Conservation (phyloP, 2,797 vertebrate species). For the Gymnocypris eckloni region DNA sequence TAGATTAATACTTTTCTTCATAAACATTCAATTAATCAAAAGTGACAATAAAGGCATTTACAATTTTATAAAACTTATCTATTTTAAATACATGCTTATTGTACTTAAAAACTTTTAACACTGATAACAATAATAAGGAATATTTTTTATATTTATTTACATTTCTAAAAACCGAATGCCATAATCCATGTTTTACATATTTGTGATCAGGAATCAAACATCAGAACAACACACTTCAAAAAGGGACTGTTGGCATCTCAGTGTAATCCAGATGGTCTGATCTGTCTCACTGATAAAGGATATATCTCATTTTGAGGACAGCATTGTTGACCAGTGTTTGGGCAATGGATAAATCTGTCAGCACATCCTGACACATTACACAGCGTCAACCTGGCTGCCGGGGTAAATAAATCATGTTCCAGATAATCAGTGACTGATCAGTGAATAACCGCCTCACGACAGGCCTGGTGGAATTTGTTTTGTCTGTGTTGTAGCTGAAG, state of each 20-base stretch:
- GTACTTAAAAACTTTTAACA: neutral
- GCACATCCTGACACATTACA: conserved; percentile 51
- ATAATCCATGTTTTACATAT: conserved; percentile 1
- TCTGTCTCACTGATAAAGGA: conserved; percentile 55
- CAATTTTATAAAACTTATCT: neutral
- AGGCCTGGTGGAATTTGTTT: neutral
- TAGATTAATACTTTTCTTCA: neutral
- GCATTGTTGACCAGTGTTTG: conserved; percentile 56
- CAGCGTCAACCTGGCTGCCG: conserved; percentile 21
- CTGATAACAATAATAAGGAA: neutral
- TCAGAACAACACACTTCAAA: conserved; percentile 20
- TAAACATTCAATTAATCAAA: neutral
- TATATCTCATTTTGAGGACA: conserved; percentile 38
- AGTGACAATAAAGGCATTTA: neutral
- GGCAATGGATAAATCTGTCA: conserved; percentile 45
- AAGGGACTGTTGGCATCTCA: conserved; percentile 12
- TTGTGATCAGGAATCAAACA: conserved; percentile 12
- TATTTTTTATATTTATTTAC: neutral
- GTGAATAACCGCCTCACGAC: neutral
- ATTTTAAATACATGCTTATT: neutral
- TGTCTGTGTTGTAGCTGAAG: neutral
- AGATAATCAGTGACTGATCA: conserved; percentile 53
- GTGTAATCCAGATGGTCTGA: conserved; percentile 51
- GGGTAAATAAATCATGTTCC: conserved; percentile 23
- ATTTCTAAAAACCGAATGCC: neutral